phyloP scores from a whole-genome alignment of 2,888 invertebrate genomes.

The Sipha maydis region DNA sequence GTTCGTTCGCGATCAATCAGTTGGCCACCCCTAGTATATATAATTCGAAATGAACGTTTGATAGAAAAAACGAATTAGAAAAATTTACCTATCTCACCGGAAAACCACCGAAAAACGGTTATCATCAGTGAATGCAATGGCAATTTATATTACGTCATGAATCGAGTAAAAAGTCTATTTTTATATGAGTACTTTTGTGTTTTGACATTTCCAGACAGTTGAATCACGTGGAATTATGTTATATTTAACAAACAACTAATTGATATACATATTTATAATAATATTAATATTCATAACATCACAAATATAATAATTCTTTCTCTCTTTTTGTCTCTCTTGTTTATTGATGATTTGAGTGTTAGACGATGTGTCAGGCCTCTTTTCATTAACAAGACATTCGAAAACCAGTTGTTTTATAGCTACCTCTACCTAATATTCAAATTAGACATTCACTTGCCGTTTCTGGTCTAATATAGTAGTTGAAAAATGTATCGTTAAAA shows the following conservation, averaged over 20 bases:
- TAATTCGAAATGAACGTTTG: too few species aligned
- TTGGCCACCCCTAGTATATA: too few species aligned
- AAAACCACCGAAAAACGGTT: too few species aligned
- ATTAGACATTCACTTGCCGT: background rate
- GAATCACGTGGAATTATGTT: background rate
- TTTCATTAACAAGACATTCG: background rate
- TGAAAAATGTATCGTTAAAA: background rate
- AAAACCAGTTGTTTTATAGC: constrained; percentile 30
- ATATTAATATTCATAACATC: background rate
- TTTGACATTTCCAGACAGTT: background rate
- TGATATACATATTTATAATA: too few species aligned
- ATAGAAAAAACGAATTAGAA: too few species aligned
- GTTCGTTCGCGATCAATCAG: too few species aligned
- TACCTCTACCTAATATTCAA: background rate
- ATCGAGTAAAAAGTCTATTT: background rate
- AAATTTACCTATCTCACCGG: too few species aligned
- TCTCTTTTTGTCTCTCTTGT: background rate
- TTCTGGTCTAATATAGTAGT: background rate
- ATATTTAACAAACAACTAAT: background rate
- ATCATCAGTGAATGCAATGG: too few species aligned
- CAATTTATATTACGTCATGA: background rate
- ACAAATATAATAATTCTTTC: background rate
- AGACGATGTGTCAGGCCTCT: background rate
- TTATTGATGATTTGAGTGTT: constrained; percentile 25
- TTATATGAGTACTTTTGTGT: background rate